phyloP scores from a whole-genome alignment of 1,140 invertebrate species.

The Trichonephila inaurata region DNA sequence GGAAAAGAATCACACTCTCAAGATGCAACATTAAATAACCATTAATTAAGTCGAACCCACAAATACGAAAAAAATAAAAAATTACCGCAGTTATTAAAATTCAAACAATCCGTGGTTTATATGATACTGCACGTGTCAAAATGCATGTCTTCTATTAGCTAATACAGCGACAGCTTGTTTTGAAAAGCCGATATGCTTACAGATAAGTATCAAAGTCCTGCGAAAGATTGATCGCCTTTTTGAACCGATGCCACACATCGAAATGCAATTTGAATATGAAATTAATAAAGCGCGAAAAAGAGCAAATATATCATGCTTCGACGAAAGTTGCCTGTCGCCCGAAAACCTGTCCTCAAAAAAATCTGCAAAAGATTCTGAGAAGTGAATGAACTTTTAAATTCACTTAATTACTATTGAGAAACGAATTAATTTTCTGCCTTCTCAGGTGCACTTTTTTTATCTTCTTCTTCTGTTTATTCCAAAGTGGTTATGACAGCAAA shows the following conservation, averaged over 20 bases:
- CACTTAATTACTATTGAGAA: slow-evolving; percentile 54
- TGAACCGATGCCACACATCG: slow-evolving; percentile 22
- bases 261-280: slow-evolving; percentile 60
- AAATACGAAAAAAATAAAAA: not conserved
- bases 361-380: not conserved
- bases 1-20: not conserved
- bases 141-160: not conserved
- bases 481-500: slow-evolving; percentile 56
- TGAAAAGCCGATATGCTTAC: not conserved
- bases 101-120: not conserved
- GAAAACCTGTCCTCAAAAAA: slow-evolving; percentile 4
- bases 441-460: not conserved
- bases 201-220: not conserved
- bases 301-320: slow-evolving; percentile 30
- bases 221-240: slow-evolving; percentile 24
- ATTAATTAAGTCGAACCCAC: not conserved
- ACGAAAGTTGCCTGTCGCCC: not conserved
- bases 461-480: not conserved
- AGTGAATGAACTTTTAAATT: slow-evolving; percentile 62
- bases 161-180: not conserved
- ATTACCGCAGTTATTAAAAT: not conserved
- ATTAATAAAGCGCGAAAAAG: slow-evolving; percentile 36
- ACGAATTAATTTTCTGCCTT: slow-evolving; percentile 61
- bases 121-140: not conserved
- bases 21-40: not conserved